Conservation (phyloP, 2,113 vertebrate species). For the Notarius lentiginosus region DNA sequence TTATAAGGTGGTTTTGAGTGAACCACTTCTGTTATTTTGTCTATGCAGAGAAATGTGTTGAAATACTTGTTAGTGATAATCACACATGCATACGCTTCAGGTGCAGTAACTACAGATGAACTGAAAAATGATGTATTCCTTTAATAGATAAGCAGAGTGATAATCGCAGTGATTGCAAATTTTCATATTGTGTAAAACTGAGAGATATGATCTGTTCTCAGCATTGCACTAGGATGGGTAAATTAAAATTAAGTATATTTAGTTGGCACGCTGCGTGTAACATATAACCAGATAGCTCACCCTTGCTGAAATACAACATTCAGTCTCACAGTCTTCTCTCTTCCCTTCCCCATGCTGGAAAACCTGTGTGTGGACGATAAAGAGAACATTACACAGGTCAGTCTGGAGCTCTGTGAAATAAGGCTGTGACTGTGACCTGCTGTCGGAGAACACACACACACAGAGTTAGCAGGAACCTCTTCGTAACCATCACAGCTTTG, state of each 20-base stretch:
- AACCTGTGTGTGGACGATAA: constrained; percentile 12
- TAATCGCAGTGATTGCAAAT: neutral
- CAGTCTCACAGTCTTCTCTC: neutral
- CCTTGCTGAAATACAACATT: neutral
- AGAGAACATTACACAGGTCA: constrained; percentile 6
- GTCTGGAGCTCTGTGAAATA: neutral
- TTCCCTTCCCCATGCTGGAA: neutral
- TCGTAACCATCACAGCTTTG: neutral
- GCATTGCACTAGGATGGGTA: neutral
- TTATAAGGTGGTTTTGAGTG: neutral
- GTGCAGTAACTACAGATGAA: neutral
- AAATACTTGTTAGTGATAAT: neutral
- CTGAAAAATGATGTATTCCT: neutral
- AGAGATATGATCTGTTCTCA: neutral
- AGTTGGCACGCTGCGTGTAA: neutral
- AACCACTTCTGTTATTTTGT: neutral
- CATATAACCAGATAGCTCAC: neutral
- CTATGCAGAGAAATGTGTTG: neutral
- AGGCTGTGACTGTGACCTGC: neutral
- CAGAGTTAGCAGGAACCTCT: neutral
- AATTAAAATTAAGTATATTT: neutral
- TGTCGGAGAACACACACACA: neutral
- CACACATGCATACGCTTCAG: neutral
- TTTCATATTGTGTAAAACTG: neutral
- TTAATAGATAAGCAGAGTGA: neutral